A percentile compares a stretch with the other conserved stretches of the same genome.
Evolutionary conservation across 2,797 vertebrate species (phyloP).

Genomic region (Glyptemys insculpta): DNA sequence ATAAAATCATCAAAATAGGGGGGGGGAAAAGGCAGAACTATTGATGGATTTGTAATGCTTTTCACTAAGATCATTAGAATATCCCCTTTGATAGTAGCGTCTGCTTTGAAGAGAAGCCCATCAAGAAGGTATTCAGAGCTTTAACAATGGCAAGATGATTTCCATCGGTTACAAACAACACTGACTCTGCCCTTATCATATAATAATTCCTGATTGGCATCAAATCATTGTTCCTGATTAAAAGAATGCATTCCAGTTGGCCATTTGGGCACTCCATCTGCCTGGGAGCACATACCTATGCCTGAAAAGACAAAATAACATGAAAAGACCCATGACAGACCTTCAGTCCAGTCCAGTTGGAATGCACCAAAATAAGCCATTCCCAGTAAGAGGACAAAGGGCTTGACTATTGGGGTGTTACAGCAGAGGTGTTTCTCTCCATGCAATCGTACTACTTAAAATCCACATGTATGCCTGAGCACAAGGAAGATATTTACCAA

Average conservation of each 20-base stretch:
- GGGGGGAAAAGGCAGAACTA: slow-evolving; percentile 11
- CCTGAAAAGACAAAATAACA: slow-evolving; percentile 28
- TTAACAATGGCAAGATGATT: slow-evolving; percentile 72
- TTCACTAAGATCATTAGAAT: slow-evolving; percentile 24
- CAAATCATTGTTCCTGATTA: slow-evolving; percentile 61
- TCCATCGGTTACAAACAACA: slow-evolving; percentile 31
- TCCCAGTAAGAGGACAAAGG: background rate
- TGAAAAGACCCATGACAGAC: slow-evolving; percentile 29
- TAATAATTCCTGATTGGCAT: slow-evolving; percentile 71
- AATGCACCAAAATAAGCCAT: slow-evolving; percentile 30
- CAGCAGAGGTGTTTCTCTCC: background rate
- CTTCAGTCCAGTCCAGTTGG: slow-evolving; percentile 45
- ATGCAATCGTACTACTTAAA: background rate
- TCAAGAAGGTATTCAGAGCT: slow-evolving; percentile 52
- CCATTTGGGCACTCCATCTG: slow-evolving; percentile 13
- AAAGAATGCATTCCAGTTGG: slow-evolving; percentile 35
- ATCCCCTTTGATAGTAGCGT: slow-evolving; percentile 26
- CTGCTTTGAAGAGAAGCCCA: slow-evolving; percentile 47
- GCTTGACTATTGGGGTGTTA: background rate
- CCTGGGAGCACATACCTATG: slow-evolving; percentile 65
- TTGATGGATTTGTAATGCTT: slow-evolving; percentile 53
- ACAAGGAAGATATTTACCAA: background rate
- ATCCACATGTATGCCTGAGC: background rate
- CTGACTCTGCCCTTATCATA: slow-evolving; percentile 35
- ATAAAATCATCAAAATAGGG: background rate